Percentiles rank a stretch among this genome's conserved stretches.
Conservation (phyloP, 2,797 vertebrate genomes). For the Hemitrygon akajei region DNA sequence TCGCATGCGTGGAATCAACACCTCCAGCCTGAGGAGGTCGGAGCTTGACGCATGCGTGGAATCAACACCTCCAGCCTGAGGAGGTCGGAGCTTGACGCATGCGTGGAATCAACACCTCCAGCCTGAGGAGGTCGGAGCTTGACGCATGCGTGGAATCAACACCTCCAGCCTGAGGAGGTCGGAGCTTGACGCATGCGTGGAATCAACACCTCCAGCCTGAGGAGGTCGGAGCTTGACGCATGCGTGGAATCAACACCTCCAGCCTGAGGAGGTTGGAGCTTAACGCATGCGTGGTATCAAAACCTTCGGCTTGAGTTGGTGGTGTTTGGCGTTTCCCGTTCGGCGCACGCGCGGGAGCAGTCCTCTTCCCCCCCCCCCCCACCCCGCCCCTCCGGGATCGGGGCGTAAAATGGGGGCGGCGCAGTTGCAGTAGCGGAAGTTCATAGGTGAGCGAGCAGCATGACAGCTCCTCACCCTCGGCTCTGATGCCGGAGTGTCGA, state of each 20-base stretch:
- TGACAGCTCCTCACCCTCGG: not conserved
- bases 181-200: not conserved
- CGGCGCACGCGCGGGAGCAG: not conserved
- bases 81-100: no score
- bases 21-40: no score
- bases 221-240: not conserved
- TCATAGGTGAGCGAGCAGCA: slow-evolving; percentile 14
- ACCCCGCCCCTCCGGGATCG: no score
- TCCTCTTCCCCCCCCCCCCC: no score
- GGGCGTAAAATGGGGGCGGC: slow-evolving; percentile 2
- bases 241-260: not conserved
- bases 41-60: no score
- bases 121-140: no score
- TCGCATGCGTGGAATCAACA: no score
- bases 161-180: no score
- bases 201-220: not conserved
- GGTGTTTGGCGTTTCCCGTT: not conserved
- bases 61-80: no score
- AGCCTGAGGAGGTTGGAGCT: not conserved
- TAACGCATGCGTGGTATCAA: no score
- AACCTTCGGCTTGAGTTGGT: no score
- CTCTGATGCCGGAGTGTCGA: not conserved
- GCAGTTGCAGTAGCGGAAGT: not conserved
- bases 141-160: not conserved
- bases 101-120: no score